phyloP scores from a whole-genome alignment of 2,113 vertebrate genomes.

The Pangasianodon hypophthalmus region DNA sequence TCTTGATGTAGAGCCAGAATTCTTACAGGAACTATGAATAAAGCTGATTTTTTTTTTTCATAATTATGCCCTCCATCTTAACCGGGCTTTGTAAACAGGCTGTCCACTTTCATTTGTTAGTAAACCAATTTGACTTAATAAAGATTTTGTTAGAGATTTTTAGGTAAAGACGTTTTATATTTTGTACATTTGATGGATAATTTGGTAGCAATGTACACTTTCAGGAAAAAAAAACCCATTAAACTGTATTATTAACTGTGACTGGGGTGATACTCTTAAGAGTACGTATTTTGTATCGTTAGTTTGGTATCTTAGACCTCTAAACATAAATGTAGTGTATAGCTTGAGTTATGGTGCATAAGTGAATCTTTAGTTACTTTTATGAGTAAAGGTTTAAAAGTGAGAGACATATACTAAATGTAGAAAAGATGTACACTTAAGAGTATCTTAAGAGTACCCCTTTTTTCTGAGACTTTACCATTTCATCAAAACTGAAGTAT shows the following conservation, averaged over 20 bases:
- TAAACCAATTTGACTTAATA: neutral
- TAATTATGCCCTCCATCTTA: neutral
- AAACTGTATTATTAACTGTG: neutral
- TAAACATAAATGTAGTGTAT: neutral
- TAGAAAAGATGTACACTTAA: neutral
- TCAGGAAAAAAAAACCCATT: neutral
- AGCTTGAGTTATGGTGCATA: neutral
- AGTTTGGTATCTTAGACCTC: neutral
- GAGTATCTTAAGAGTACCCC: neutral
- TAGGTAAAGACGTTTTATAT: neutral
- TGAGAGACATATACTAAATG: neutral
- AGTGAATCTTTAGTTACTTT: neutral
- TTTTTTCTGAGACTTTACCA: neutral
- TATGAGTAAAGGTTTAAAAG: neutral
- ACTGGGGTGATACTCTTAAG: neutral
- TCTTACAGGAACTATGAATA: neutral
- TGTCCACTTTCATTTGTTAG: neutral
- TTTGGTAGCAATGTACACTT: neutral
- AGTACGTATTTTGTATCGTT: neutral
- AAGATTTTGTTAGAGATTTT: neutral
- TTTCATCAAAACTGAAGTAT: neutral
- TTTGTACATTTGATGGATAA: neutral
- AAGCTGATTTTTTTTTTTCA: neutral
- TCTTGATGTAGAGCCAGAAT: neutral
- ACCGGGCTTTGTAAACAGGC: neutral